These are phyloP conservation scores for Colaptes auratus DNA, from an alignment of 2,113 vertebrate species.

Conservation along the genomic window DNA sequence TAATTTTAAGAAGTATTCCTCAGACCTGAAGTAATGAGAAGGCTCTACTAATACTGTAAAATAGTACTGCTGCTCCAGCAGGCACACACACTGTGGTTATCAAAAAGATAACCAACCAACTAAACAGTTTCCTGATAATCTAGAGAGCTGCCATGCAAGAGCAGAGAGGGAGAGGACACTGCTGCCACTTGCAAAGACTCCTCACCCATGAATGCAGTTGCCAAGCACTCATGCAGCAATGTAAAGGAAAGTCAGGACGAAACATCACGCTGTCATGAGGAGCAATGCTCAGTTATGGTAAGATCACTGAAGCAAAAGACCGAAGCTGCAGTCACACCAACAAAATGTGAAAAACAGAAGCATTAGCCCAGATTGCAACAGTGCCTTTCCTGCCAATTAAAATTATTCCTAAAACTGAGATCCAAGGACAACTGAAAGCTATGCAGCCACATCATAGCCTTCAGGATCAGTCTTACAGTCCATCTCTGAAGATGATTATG, in stretches of 20 bases:
- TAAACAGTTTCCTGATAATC: background rate
- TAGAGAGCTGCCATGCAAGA: background rate
- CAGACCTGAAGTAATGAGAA: background rate
- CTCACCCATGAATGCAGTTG: background rate
- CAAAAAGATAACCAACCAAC: background rate
- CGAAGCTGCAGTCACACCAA: background rate
- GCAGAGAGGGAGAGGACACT: background rate
- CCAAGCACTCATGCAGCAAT: background rate
- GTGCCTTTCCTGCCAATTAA: background rate
- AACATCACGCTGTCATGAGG: background rate
- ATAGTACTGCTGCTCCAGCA: background rate
- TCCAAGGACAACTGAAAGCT: background rate
- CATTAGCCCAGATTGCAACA: background rate
- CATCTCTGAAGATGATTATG: background rate
- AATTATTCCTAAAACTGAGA: background rate
- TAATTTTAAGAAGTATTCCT: background rate
- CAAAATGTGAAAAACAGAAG: background rate
- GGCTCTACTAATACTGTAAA: background rate
- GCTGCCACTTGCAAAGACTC: background rate
- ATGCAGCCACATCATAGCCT: rapidly evolving
- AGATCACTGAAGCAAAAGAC: background rate
- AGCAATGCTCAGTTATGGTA: rapidly evolving
- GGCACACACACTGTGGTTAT: background rate
- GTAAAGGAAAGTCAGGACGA: rapidly evolving
- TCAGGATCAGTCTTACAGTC: background rate